Evolutionary conservation across 1,140 invertebrate species (phyloP), one percentile per base, ranked within the genome.

Genomic region (Aleiodes sp.): DNA sequence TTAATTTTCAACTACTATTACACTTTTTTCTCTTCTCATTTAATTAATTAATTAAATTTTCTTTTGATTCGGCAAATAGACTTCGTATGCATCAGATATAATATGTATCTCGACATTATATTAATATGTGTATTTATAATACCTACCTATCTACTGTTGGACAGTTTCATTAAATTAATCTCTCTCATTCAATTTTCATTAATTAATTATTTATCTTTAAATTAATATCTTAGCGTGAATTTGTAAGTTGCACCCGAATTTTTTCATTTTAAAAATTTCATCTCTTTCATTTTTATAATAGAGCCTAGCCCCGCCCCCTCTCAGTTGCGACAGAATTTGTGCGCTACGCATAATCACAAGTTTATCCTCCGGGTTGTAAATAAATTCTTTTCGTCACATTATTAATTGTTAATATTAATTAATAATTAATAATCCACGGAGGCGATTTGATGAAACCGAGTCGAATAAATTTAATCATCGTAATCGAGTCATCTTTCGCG

Each of bases 71-170:
- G 21, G 37, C 39, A 16, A 64, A 24, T 65, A 8, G 26, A 29
- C 41, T 46, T n/a, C 41, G 31, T 60, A 60, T 60, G 60, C 60
- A 52, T 67, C 39, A 28, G 59, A 46, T 63, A 35, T 62, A 70
- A 70, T 70, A 70, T 70, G 68, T 70, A 70, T 64, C 41, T 70
- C 39, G 68, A 70, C 68, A 70, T 70, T 70, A 64, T 65, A 64
- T 60, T 69, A 69, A 69, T 69, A 63, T 69, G 46, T 69, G 31
- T 69, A 63, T 63, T n/a, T 70, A 70, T 60, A 60, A n/a, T 70
- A 70, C 29, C 68, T 70, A 70, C 29, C 69, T 70, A 70, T 46
- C 37, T 64, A 43, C 28, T n/a, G 28, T 70, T 70, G 69, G 69
- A 70, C 63, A 66, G 63, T 56, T 65, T 68, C 62, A 43, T 60